These are phyloP conservation scores for Phenacoccus solenopsis DNA, from an alignment of 1,140 invertebrate species.

Conservation along the genomic window DNA sequence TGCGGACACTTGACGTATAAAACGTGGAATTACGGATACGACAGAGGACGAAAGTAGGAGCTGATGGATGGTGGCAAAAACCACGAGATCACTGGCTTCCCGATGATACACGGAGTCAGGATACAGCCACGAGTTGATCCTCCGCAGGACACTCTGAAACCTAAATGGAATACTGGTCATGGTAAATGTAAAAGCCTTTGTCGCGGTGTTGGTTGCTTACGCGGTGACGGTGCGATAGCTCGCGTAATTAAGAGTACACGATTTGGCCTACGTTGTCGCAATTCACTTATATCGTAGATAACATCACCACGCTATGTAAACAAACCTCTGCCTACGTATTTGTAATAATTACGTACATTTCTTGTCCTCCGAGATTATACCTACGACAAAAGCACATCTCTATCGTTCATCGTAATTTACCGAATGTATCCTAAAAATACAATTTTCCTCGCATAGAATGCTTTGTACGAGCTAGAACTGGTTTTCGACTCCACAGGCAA, in stretches of 20 bases:
- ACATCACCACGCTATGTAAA: too few species aligned
- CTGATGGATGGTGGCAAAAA: background rate
- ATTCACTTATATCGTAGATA: too few species aligned
- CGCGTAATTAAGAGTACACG: too few species aligned
- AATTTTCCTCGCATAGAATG: conserved; percentile 44
- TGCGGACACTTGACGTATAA: conserved; percentile 20
- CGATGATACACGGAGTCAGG: background rate
- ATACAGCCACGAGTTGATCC: conserved; percentile 4
- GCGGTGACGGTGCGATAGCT: too few species aligned
- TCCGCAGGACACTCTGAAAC: background rate
- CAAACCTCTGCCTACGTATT: too few species aligned
- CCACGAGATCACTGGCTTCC: background rate
- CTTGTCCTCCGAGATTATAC: too few species aligned
- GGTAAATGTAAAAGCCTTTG: too few species aligned
- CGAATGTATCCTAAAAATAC: background rate
- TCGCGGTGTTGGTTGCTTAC: too few species aligned
- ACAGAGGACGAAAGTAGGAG: background rate
- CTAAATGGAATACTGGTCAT: background rate
- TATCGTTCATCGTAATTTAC: background rate
- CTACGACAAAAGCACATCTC: background rate
- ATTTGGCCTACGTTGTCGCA: too few species aligned
- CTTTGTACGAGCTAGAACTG: conserved; percentile 53
- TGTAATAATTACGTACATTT: too few species aligned
- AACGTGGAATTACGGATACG: conserved; percentile 10
- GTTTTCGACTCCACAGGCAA: conserved; percentile 51